Conservation (phyloP, 2,888 invertebrate species). For the Leucophenga maculata region DNA sequence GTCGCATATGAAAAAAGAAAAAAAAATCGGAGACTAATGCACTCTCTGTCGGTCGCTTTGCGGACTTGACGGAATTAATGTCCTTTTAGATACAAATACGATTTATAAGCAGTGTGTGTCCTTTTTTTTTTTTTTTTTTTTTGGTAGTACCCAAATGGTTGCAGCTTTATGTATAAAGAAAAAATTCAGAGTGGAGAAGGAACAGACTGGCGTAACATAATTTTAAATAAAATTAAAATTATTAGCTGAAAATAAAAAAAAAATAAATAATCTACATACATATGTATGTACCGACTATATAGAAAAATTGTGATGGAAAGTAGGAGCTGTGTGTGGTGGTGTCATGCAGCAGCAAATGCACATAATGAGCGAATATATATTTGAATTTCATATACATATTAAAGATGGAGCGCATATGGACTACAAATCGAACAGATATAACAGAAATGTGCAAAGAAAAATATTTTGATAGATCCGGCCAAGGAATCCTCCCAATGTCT, state of each 20-base stretch:
- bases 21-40: constrained; percentile 26
- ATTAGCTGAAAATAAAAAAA: constrained; percentile 43
- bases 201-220: constrained; percentile 14
- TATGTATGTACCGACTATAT: no score
- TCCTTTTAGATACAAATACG: constrained; percentile 66
- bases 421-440: no score
- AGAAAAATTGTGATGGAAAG: no score
- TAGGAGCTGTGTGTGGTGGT: no score
- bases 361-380: no score
- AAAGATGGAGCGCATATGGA: no score
- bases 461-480: no score
- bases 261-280: constrained; percentile 24
- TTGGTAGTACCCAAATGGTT: background rate
- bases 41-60: constrained; percentile 37
- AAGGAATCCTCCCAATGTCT: no score
- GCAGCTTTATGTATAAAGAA: background rate
- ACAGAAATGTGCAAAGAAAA: no score
- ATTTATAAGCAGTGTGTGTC: constrained; percentile 55
- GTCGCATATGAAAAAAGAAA: background rate
- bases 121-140: constrained; percentile 30
- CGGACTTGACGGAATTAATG: constrained; percentile 56
- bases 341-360: no score
- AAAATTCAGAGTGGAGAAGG: no score
- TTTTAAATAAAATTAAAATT: constrained; percentile 51
- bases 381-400: no score